Percentiles rank a stretch among this genome's conserved stretches.
phyloP scores from a whole-genome alignment of 2,113 vertebrate genomes.

The Odontesthes bonariensis region DNA sequence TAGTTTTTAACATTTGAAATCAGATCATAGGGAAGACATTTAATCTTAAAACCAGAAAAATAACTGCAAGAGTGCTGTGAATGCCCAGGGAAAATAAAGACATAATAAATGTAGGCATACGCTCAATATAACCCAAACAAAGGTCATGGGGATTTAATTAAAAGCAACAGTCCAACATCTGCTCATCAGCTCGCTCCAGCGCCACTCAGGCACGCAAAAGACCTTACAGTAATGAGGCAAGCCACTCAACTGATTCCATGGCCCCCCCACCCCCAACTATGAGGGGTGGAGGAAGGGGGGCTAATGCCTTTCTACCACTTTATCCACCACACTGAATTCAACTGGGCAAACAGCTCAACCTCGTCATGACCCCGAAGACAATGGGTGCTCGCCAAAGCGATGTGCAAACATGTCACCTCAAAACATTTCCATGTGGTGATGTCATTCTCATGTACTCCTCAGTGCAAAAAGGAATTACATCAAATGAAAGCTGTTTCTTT shows the following conservation, averaged over 20 bases:
- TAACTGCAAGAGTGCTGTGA: not conserved
- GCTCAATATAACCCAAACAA: slow-evolving; percentile 82
- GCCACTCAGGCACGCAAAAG: slow-evolving; percentile 73
- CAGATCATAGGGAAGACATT: not conserved
- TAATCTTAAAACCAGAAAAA: not conserved
- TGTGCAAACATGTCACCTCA: slow-evolving; percentile 59
- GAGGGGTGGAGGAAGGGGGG: slow-evolving; percentile 2
- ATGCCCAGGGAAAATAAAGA: slow-evolving; percentile 26
- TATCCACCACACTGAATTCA: slow-evolving; percentile 47
- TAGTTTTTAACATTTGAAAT: not conserved
- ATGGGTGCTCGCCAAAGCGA: slow-evolving; percentile 48
- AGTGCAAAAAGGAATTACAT: not conserved
- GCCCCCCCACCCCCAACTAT: slow-evolving; percentile 19
- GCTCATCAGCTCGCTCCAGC: slow-evolving; percentile 79
- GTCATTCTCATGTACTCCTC: slow-evolving; percentile 21
- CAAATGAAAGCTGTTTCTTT: not conserved
- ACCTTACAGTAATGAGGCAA: slow-evolving; percentile 75
- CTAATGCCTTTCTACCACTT: slow-evolving; percentile 27
- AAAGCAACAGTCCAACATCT: slow-evolving; percentile 85
- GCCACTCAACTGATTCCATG: slow-evolving; percentile 64
- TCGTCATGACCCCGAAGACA: slow-evolving; percentile 52
- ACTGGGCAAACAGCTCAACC: slow-evolving; percentile 58
- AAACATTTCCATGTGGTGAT: slow-evolving; percentile 27
- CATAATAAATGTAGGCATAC: slow-evolving; percentile 52
- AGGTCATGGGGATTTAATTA: slow-evolving; percentile 83